Conservation (phyloP, 2,797 vertebrate species). For the Rachycentron canadum region DNA sequence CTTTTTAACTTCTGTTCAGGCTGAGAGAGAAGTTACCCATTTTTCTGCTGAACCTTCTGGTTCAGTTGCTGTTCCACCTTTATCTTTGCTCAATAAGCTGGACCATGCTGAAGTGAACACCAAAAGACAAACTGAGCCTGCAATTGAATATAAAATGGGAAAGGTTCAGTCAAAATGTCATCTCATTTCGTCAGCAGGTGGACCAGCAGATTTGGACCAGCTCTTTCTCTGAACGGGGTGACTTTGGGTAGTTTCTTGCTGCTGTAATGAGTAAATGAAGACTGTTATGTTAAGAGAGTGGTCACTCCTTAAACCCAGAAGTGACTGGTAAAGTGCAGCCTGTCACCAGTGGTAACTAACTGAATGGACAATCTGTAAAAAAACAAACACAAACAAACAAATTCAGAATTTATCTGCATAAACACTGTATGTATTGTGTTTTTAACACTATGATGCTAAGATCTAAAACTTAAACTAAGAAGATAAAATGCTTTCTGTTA, state of each 20-base stretch:
- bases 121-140: not conserved
- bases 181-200: conserved; percentile 12
- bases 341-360: conserved; percentile 32
- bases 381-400: not conserved
- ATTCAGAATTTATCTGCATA: conserved; percentile 56
- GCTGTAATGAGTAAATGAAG: conserved; percentile 61
- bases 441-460: conserved; percentile 61
- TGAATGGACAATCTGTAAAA: conserved; percentile 55
- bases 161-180: conserved; percentile 2
- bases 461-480: conserved; percentile 56
- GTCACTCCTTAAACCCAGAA: conserved; percentile 56
- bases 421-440: conserved; percentile 65
- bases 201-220: conserved; percentile 17
- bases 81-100: conserved; percentile 15
- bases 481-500: conserved; percentile 59
- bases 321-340: conserved; percentile 29
- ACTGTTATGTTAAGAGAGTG: conserved; percentile 38
- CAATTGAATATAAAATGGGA: conserved; percentile 2
- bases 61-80: conserved; percentile 12
- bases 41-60: conserved; percentile 38
- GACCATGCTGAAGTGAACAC: not conserved
- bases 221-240: conserved; percentile 29
- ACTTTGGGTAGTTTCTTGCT: conserved; percentile 25
- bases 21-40: conserved; percentile 12
- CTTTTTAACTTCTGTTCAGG: conserved; percentile 32